Percentiles rank a stretch among this genome's conserved stretches.
phyloP scores from a whole-genome alignment of 2,888 invertebrate genomes.

The Drosophila subquinaria region DNA sequence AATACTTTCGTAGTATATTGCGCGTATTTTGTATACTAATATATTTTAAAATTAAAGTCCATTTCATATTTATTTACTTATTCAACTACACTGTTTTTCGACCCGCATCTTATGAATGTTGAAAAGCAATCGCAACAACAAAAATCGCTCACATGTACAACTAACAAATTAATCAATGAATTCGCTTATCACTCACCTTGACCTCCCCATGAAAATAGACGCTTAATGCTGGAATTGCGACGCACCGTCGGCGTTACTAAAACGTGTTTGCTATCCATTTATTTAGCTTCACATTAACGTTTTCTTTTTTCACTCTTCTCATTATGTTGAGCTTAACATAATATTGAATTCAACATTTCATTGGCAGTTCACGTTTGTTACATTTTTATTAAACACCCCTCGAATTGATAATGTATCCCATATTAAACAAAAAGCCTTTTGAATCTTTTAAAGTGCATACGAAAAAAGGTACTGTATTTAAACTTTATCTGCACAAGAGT shows the following conservation, averaged over 20 bases:
- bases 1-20: not conserved
- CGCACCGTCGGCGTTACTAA: conserved; percentile 81
- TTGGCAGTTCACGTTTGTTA: not conserved
- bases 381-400: conserved; percentile 1
- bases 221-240: conserved; percentile 84
- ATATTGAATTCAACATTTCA: not conserved
- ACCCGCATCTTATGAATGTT: not conserved
- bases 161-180: conserved; percentile 17
- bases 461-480: not conserved
- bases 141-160: conserved; percentile 3
- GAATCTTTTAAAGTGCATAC: not conserved
- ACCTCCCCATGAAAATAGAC: conserved; percentile 83
- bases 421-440: not conserved
- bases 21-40: not conserved
- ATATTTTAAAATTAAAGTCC: not conserved
- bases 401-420: not conserved
- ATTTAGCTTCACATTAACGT: conserved; percentile 6
- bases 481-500: not conserved
- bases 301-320: conserved; percentile 7
- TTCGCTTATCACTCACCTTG: conserved; percentile 77
- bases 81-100: not conserved
- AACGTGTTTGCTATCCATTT: conserved; percentile 73
- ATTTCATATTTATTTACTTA: not conserved
- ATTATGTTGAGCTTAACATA: not conserved
- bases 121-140: not conserved